Percentiles rank a stretch among this genome's conserved stretches.
phyloP scores from a whole-genome alignment of 1,140 invertebrate species.

The Potamilus streckersoni region DNA sequence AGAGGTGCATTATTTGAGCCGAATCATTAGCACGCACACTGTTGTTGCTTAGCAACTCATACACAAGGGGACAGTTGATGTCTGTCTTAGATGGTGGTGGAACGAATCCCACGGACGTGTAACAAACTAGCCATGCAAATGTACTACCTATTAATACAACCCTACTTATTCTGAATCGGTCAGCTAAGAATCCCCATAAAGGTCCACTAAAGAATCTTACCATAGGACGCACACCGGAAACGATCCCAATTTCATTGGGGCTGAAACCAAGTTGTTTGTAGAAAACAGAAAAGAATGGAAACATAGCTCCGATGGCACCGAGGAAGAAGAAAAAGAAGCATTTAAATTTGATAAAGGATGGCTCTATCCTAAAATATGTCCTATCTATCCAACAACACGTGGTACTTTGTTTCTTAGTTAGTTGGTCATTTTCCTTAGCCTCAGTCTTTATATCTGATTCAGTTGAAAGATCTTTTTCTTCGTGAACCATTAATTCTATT shows the following conservation, averaged over 20 bases:
- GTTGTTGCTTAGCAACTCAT: background rate
- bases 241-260: conserved; percentile 28
- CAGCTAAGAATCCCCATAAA: conserved; percentile 19
- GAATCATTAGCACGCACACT: background rate
- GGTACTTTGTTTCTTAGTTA: no score
- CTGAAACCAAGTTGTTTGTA: conserved; percentile 32
- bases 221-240: conserved; percentile 22
- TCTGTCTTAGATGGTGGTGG: conserved; percentile 9
- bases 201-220: conserved; percentile 26
- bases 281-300: conserved; percentile 29
- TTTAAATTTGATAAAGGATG: conserved; percentile 20
- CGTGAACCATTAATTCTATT: no score
- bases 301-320: conserved; percentile 20
- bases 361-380: conserved; percentile 11
- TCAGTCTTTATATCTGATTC: no score
- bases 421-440: no score
- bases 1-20: background rate
- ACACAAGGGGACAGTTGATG: conserved; percentile 12
- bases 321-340: conserved; percentile 30
- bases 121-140: conserved; percentile 22
- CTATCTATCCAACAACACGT: no score
- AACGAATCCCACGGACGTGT: conserved; percentile 20
- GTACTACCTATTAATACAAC: conserved; percentile 21
- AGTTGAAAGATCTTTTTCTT: no score
- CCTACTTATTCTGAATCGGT: conserved; percentile 21